phyloP scores from a whole-genome alignment of 2,888 invertebrate species.

The Theodoxus fluviatilis region DNA sequence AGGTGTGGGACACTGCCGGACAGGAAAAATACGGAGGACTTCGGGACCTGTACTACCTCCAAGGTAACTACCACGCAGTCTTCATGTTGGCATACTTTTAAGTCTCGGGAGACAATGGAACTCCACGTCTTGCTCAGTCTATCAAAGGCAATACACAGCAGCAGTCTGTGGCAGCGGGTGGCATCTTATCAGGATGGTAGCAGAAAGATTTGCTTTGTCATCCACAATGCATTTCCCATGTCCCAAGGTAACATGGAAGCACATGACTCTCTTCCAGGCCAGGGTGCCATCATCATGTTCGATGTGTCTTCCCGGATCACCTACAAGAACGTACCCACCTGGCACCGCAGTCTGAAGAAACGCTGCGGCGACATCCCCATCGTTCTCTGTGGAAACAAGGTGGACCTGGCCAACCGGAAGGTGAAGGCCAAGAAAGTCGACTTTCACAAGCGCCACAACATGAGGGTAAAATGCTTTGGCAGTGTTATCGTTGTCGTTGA shows the following conservation, averaged over 20 bases:
- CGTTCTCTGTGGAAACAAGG: slow-evolving; percentile 97
- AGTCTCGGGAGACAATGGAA: too few species aligned
- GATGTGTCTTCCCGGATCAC: slow-evolving; percentile 98
- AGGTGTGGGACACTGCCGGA: slow-evolving; percentile 99
- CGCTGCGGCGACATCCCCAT: slow-evolving; percentile 99
- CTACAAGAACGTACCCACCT: slow-evolving; percentile 98
- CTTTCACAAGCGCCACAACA: too few species aligned
- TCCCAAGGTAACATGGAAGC: neutral
- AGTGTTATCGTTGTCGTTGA: too few species aligned
- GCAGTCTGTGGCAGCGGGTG: too few species aligned
- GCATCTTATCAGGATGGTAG: too few species aligned
- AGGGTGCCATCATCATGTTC: slow-evolving; percentile 94
- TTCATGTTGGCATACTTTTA: neutral
- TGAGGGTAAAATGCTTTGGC: too few species aligned
- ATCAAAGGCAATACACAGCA: too few species aligned
- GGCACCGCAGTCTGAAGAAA: slow-evolving; percentile 96
- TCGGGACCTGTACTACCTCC: slow-evolving; percentile 95
- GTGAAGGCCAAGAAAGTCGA: slow-evolving; percentile 98
- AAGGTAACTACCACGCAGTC: neutral
- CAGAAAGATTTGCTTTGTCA: too few species aligned
- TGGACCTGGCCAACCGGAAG: slow-evolving; percentile 98
- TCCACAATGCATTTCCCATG: too few species aligned
- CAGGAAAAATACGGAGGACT: slow-evolving; percentile 99
- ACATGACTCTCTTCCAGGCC: slow-evolving; percentile 45
- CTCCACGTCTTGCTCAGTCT: too few species aligned